Base-by-base conservation (phyloP, 2,797 vertebrate genomes). In the Buceros bicornis region DNA sequence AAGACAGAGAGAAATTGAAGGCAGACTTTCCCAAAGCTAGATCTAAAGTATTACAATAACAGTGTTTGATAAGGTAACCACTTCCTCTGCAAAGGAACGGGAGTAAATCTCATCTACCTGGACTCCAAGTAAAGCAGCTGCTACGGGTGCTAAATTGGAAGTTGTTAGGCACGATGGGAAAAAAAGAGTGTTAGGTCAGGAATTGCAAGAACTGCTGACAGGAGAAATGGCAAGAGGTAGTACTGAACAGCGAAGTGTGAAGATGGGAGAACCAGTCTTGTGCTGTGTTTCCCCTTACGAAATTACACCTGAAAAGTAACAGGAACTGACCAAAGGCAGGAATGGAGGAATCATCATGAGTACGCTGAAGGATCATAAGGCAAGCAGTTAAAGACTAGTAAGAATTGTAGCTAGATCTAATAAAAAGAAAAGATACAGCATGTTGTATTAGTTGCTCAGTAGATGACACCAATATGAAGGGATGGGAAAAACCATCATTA, bases 281-380 rank as follows among this genome's bases (percentile, higher is more conserved):
- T 6, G 73, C 56, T 90, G 50, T 33, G 42, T 62, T 88, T 67
- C 57, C 33, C 40, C 31, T 80, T 74, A 51, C 0, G 13, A 77
- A 91, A 74, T 91, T 66, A 93, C 42, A 74, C 56, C 72, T 54
- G 8, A 60, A 62, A 89, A 70, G 21, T 71, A 64, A 83, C 4
- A 25, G 42, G 88, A 91, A 83, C 57, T 48, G 47, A 40, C 24
- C 56, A 85, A 80, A 24, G 40, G 50, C 45, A 86, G 70, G 56
- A 86, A 74, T 54, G 14, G 22, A 70, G 13, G 7, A 92, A 93
- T 70, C 35, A 50, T 18, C 45, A 15, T 16, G 28, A 73, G 31
- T 48, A 64, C 16, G 25, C n/a, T 60, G 56, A 33, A 60, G 40
- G 60, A 90, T 62, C 69, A 81, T 24, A 40, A 78, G 45, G 31